phyloP scores from a whole-genome alignment of 2,797 vertebrate genomes.

The Cossypha heuglini region DNA sequence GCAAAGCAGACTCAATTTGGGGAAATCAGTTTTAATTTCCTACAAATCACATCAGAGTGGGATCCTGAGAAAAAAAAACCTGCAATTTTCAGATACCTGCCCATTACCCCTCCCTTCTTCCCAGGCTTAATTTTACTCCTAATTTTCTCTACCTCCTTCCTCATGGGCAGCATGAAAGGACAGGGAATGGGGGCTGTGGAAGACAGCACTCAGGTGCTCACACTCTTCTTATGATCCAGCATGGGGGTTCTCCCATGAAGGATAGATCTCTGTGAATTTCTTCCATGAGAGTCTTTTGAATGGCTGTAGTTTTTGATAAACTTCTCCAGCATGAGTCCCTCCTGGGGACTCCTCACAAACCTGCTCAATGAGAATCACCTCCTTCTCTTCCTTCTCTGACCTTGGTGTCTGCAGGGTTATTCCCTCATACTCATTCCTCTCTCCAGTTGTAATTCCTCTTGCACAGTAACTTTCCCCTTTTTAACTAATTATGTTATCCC shows the following conservation, averaged over 20 bases:
- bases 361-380: not conserved
- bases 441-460: not conserved
- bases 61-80: not conserved
- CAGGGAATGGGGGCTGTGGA: rapidly evolving
- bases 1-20: not conserved
- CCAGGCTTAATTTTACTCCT: not conserved
- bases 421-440: not conserved
- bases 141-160: not conserved
- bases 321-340: not conserved
- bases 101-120: not conserved
- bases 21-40: not conserved
- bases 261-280: not conserved
- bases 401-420: not conserved
- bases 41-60: not conserved
- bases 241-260: not conserved
- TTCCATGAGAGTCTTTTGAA: not conserved
- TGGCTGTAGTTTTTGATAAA: not conserved
- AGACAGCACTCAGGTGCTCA: too few relatives aligned
- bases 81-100: not conserved
- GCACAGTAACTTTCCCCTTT: not conserved
- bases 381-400: not conserved
- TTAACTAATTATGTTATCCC: not conserved
- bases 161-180: not conserved
- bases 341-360: not conserved
- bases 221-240: not conserved